These are phyloP conservation scores for mouse (Mus musculus) DNA, from an alignment of 2,113 vertebrate species.

Conservation along the genomic window DNA sequence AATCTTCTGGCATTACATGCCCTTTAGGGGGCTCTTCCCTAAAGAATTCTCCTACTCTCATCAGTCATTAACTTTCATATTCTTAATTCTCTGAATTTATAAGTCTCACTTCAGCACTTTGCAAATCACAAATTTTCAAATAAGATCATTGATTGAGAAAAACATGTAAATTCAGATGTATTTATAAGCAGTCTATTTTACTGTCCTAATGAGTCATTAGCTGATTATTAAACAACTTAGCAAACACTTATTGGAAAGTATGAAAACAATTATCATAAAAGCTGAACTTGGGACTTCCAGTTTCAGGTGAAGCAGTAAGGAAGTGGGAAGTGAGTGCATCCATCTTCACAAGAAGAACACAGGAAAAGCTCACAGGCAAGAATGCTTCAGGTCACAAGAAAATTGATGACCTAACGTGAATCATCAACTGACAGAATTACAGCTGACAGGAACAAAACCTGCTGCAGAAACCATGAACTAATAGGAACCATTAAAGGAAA, in stretches of 20 bases:
- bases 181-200: not conserved
- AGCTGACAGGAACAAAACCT: not conserved
- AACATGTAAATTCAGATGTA: not conserved
- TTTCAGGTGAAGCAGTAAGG: not conserved
- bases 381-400: not conserved
- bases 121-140: not conserved
- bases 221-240: not conserved
- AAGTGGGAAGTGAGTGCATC: not conserved
- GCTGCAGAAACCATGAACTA: not conserved
- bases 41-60: not conserved
- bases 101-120: not conserved
- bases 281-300: not conserved
- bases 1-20: not conserved
- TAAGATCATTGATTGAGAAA: not conserved
- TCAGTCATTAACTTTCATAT: too few species aligned
- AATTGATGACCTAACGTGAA: not conserved
- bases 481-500: not conserved
- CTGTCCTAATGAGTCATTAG: not conserved
- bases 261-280: not conserved
- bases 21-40: not conserved
- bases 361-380: not conserved
- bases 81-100: not conserved
- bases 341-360: not conserved
- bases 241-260: not conserved
- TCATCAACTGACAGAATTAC: not conserved